Base-by-base conservation (phyloP, 2,888 invertebrate species). In the Phymatocera aterrima region DNA sequence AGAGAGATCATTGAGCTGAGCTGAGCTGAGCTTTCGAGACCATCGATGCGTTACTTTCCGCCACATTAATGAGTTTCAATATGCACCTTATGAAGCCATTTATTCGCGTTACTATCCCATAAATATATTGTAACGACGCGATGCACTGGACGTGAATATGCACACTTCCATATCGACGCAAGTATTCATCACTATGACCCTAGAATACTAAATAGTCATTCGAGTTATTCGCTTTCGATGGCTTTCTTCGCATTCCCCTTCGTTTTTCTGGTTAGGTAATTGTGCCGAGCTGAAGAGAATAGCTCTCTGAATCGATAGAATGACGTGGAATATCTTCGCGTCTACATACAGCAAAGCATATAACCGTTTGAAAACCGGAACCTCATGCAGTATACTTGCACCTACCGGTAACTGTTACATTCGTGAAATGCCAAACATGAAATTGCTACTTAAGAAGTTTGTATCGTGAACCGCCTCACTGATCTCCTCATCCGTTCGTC, bases 41-140 rank as follows among this genome's bases (percentile, higher is more conserved):
- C 46, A 46, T 68, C 43, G 46, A 43, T 46, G 46, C 68, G 46
- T 68, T 46, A 46, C 68, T 68, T 68, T 68, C 68, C 68, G 46
- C 68, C 68, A 68, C 68, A 43, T 68, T 68, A 68, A 43, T 43
- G 46, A 15, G 68, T 43, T 68, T 68, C 24, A 68, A 68, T 68
- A 68, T 68, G 68, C 46, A 28, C 46, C 34, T 68, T 68, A 68
- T 68, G 24, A 28, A 37, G 61, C 61, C 61, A 64, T 64, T 64
- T 34, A 64, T 64, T 37, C 61, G 21, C 37, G 18, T 37, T 64
- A 37, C 37, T 68, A 68, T 68, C 15, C 68, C 46, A 68, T 68
- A 68, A 68, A 46, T 64, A 61, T 37, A 34, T 8, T 24, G 21
- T 18, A 64, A 51, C 18, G n/a, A 2, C 2, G 6, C 3, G 34